Evolutionary conservation across 1,140 invertebrate species (phyloP).

Genomic region (Drosophila subobscura): DNA sequence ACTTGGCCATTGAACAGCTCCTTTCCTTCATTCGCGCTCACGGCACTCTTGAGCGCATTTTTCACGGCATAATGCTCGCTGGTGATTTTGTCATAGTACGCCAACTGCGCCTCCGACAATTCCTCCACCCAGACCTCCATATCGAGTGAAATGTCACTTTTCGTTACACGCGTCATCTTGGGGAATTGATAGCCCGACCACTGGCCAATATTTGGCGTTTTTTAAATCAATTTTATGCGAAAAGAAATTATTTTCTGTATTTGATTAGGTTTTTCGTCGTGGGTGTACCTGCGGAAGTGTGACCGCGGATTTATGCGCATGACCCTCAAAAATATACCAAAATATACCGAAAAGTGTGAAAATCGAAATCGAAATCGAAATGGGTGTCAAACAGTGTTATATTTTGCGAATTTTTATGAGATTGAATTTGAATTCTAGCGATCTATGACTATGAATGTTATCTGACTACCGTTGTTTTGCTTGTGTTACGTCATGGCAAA

Average conservation of each 20-base stretch:
- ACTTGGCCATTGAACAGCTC: slow-evolving; percentile 86
- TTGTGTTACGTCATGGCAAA: no score
- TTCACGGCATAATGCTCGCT: slow-evolving; percentile 86
- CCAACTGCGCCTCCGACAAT: slow-evolving; percentile 86
- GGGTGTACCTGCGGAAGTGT: slow-evolving; percentile 58
- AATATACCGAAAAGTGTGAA: no score
- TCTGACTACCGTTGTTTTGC: no score
- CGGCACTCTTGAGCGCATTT: slow-evolving; percentile 85
- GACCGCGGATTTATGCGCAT: slow-evolving; percentile 2
- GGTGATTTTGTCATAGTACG: slow-evolving; percentile 85
- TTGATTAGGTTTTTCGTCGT: slow-evolving; percentile 44
- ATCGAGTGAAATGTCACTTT: slow-evolving; percentile 84
- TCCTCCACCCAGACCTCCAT: slow-evolving; percentile 89
- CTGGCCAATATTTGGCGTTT: slow-evolving; percentile 17
- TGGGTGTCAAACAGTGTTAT: no score
- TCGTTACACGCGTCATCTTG: slow-evolving; percentile 75
- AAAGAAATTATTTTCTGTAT: slow-evolving; percentile 12
- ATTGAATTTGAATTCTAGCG: no score
- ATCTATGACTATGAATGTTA: no score
- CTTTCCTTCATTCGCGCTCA: slow-evolving; percentile 86
- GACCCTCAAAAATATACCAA: neutral
- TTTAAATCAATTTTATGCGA: slow-evolving; percentile 11
- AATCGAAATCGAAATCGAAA: neutral
- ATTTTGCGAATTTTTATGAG: no score
- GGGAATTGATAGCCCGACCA: slow-evolving; percentile 29